A percentile compares a stretch with the other conserved stretches of the same genome.
Evolutionary conservation across 2,113 vertebrate genomes (phyloP).

Genomic region (Andinoacara biseriatus): DNA sequence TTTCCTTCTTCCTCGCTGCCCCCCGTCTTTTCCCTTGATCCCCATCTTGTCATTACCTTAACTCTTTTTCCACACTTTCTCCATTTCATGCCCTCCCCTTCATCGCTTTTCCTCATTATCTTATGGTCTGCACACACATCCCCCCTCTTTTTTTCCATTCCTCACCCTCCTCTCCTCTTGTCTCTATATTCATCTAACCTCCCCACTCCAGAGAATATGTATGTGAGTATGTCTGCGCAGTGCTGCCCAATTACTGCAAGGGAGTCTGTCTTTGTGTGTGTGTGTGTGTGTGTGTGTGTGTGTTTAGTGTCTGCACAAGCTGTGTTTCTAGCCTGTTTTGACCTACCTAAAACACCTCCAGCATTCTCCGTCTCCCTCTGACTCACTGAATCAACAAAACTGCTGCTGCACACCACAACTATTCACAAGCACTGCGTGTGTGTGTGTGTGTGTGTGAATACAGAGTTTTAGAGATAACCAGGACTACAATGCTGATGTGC

Average conservation of each 20-base stretch:
- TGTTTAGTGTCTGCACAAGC: slow-evolving; percentile 48
- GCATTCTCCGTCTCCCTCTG: slow-evolving; percentile 69
- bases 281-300: slow-evolving; percentile 53
- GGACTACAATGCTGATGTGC: slow-evolving; percentile 34
- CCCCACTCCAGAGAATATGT: slow-evolving; percentile 66
- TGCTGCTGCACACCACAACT: slow-evolving; percentile 34
- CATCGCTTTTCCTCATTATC: slow-evolving; percentile 58
- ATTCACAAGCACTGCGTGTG: slow-evolving; percentile 5
- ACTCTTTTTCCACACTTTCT: slow-evolving; percentile 57
- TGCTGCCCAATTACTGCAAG: slow-evolving; percentile 75
- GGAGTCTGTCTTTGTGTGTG: slow-evolving; percentile 47
- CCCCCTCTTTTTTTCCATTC: slow-evolving; percentile 28
- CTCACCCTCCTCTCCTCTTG: slow-evolving; percentile 34
- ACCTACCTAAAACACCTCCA: slow-evolving; percentile 73
- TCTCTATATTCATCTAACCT: slow-evolving; percentile 65
- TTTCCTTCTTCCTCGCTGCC: neutral
- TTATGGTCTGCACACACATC: slow-evolving; percentile 45
- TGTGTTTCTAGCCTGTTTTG: slow-evolving; percentile 61
- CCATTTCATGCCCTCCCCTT: slow-evolving; percentile 47
- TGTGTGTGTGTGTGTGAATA: neutral
- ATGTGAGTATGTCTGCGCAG: slow-evolving; percentile 66
- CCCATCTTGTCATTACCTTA: slow-evolving; percentile 24
- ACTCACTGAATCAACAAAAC: slow-evolving; percentile 71
- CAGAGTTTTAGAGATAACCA: slow-evolving; percentile 1
- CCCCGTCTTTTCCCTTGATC: slow-evolving; percentile 12